Percentiles rank a stretch among this genome's conserved stretches.
Conservation (phyloP, 1,140 invertebrate species). For the Papilio glaucus region DNA sequence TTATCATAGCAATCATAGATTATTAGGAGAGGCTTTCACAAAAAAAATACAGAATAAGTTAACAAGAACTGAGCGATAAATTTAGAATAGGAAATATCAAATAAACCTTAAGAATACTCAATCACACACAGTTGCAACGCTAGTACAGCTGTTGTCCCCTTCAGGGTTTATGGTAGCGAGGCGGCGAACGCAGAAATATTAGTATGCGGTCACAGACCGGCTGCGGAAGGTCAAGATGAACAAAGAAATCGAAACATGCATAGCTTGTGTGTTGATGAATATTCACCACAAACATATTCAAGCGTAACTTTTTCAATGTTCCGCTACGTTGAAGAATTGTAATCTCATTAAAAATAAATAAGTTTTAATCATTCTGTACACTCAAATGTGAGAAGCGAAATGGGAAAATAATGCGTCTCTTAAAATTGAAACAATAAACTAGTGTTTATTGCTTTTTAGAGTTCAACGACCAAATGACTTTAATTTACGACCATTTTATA, state of each 20-base stretch:
- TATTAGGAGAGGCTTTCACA: too few species aligned
- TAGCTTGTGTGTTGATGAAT: conserved; percentile 5
- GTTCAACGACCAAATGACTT: conserved; percentile 13
- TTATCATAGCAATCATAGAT: too few species aligned
- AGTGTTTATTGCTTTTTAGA: conserved; percentile 13
- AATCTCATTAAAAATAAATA: background rate
- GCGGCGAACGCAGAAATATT: conserved; percentile 45
- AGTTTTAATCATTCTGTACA: background rate
- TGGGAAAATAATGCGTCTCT: conserved; percentile 12
- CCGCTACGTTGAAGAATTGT: too few species aligned
- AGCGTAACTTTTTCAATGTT: conserved; percentile 51
- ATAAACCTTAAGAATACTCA: too few species aligned
- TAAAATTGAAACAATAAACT: conserved; percentile 14
- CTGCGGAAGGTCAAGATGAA: conserved; percentile 59
- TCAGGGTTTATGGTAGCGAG: conserved; percentile 34
- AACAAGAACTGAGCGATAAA: too few species aligned
- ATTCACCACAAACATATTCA: conserved; percentile 24
- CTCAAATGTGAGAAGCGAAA: conserved; percentile 1
- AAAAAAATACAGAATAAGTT: too few species aligned
- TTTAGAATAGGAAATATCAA: too few species aligned
- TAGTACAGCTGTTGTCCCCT: background rate
- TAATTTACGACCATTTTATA: conserved; percentile 16
- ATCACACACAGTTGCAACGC: too few species aligned
- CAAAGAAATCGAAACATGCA: conserved; percentile 34
- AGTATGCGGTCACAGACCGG: conserved; percentile 60